Conservation (phyloP, 2,888 invertebrate species). For the Lithophane ornitopus region DNA sequence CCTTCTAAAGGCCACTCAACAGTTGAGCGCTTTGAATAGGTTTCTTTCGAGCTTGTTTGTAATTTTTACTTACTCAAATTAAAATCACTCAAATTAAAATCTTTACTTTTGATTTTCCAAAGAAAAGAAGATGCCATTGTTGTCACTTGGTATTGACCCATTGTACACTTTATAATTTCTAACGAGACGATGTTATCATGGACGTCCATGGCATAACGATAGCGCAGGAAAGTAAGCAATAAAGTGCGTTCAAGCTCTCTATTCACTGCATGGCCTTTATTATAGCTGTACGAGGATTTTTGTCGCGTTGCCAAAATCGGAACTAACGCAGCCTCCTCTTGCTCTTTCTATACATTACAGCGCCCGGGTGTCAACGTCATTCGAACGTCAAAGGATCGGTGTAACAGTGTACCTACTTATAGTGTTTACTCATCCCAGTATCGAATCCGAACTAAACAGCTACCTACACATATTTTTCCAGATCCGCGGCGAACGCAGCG, state of each 20-base stretch:
- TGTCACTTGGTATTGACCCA: background rate
- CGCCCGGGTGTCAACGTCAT: background rate
- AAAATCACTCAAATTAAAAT: no score
- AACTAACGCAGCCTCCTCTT: background rate
- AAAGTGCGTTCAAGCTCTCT: background rate
- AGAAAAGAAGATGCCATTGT: background rate
- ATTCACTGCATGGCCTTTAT: background rate
- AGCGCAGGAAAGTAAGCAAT: background rate
- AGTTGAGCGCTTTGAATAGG: no score
- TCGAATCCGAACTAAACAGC: background rate
- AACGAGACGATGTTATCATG: no score
- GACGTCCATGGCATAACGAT: background rate
- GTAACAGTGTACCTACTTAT: background rate
- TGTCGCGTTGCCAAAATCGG: background rate
- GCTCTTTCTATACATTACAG: background rate
- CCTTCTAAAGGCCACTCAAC: no score
- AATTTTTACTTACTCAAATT: no score
- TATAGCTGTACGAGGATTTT: no score
- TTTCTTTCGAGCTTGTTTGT: background rate
- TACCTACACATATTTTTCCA: constrained; percentile 69
- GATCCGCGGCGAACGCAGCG: constrained; percentile 93
- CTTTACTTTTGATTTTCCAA: background rate
- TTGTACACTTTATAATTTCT: background rate
- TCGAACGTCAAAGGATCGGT: background rate
- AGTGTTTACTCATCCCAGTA: background rate